Percentiles rank a stretch among this genome's conserved stretches.
These are phyloP conservation scores for Zosterops borbonicus DNA, from an alignment of 2,113 vertebrate genomes.

Conservation along the genomic window DNA sequence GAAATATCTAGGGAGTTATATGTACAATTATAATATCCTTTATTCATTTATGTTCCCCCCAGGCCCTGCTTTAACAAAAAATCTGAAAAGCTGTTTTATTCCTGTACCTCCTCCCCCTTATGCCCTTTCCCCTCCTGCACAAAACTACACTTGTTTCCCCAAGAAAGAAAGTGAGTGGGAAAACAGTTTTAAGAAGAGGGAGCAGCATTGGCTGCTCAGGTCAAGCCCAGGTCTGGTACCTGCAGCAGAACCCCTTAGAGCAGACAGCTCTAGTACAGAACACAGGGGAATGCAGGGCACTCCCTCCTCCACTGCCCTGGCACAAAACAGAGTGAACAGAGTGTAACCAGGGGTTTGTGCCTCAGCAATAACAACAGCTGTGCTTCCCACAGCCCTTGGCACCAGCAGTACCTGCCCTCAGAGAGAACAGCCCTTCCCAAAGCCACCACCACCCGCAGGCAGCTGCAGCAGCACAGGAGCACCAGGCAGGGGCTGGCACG, in stretches of 20 bases:
- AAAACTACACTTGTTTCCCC: neutral
- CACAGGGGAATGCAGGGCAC: fast-evolving
- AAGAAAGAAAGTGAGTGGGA: neutral
- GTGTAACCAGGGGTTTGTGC: neutral
- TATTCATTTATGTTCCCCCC: neutral
- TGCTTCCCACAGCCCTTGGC: neutral
- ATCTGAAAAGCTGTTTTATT: neutral
- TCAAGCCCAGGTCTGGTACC: neutral
- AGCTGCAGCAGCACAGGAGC: neutral
- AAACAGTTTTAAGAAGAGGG: neutral
- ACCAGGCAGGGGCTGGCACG: neutral
- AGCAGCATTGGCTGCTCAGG: neutral
- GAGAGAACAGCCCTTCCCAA: neutral
- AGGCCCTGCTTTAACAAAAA: neutral
- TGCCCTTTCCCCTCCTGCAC: neutral
- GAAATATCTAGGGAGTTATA: neutral
- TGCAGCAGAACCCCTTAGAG: neutral
- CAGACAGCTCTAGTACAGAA: neutral
- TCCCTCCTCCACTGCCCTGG: neutral
- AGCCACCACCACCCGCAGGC: fast-evolving
- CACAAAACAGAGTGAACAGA: neutral
- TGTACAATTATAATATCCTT: neutral
- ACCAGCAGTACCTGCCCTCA: neutral
- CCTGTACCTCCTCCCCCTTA: neutral
- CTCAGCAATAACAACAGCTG: neutral